Percentiles rank a stretch among this genome's conserved stretches.
phyloP scores from a whole-genome alignment of 2,888 invertebrate species.

The Caenorhabditis wallacei region DNA sequence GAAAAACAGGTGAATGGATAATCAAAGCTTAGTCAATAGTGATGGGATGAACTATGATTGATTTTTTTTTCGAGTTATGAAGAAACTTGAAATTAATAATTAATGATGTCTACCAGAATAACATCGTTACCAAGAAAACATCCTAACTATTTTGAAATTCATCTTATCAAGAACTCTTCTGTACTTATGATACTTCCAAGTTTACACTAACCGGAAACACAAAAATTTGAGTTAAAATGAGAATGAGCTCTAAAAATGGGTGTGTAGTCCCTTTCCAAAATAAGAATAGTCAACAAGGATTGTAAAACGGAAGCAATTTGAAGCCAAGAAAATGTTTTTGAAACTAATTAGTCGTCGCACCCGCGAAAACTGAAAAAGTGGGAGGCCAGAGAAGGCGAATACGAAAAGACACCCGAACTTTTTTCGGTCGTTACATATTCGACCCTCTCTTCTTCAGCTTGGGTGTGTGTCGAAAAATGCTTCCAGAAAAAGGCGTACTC shows the following conservation, averaged over 20 bases:
- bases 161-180: not conserved
- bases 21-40: too few species aligned
- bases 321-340: conserved; percentile 13
- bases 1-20: too few species aligned
- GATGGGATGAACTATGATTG: too few species aligned
- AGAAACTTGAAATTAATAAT: too few species aligned
- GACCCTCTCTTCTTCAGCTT: not conserved
- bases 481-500: conserved; percentile 32
- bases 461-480: not conserved
- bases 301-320: conserved; percentile 27
- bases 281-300: conserved; percentile 17
- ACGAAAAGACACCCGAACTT: conserved; percentile 36
- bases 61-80: too few species aligned
- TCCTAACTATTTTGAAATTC: too few species aligned
- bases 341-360: conserved; percentile 36
- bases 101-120: too few species aligned
- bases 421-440: conserved; percentile 38
- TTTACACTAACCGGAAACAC: not conserved
- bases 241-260: conserved; percentile 6
- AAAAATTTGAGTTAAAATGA: not conserved
- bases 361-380: not conserved
- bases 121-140: too few species aligned
- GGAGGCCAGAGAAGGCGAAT: not conserved
- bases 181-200: not conserved
- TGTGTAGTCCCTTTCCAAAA: not conserved